Conservation (phyloP, 2,888 invertebrate species). For the Willowsia nigromaculata region DNA sequence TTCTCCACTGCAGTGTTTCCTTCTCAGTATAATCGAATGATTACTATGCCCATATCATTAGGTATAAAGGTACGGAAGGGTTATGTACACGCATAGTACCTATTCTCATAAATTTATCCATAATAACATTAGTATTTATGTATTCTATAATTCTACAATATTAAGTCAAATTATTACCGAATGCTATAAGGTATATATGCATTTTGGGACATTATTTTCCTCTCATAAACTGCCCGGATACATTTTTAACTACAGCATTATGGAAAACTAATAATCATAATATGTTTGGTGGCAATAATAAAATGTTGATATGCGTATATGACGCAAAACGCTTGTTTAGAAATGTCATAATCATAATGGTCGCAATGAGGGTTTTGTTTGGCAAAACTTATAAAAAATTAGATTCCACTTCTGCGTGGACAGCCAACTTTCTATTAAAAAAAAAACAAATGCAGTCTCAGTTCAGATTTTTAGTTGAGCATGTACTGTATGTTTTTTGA, state of each 20-base stretch:
- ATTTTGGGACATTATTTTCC: background rate
- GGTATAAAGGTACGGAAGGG: no score
- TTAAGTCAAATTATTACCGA: background rate
- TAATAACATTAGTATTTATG: no score
- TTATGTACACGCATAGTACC: no score
- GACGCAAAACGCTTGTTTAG: background rate
- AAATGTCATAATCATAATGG: slow-evolving; percentile 42
- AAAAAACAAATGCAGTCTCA: no score
- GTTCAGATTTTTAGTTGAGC: no score
- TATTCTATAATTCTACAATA: background rate
- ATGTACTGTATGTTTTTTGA: background rate
- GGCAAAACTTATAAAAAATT: slow-evolving; percentile 44
- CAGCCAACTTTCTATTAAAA: background rate
- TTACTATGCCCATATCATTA: no score
- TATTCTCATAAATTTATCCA: no score
- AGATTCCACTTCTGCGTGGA: background rate
- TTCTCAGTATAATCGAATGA: background rate
- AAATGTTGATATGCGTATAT: no score
- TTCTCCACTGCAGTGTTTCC: background rate
- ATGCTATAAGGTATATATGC: background rate
- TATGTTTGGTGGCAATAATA: background rate
- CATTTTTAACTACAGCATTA: background rate
- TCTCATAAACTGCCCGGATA: background rate
- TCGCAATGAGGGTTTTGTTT: slow-evolving; percentile 12
- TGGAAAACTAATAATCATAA: background rate